Base-by-base conservation (phyloP, 1,140 invertebrate species). In the Tetramorium simillimum region DNA sequence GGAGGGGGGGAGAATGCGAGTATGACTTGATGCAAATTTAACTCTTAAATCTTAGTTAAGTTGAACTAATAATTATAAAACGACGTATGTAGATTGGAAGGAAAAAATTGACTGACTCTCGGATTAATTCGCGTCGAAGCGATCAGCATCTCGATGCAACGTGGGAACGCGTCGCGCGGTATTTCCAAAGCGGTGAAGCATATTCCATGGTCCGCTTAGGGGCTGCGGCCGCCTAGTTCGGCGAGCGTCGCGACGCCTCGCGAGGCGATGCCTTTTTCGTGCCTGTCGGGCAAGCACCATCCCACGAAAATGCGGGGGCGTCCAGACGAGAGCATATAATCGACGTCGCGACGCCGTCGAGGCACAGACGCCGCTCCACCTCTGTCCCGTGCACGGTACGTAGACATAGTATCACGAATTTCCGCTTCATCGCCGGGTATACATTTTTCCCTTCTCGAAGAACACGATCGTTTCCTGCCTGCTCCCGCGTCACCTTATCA, bases 331-430 rank as follows among this genome's bases (percentile, higher is more conserved):
- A 95, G 95, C 95, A 95, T 95, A 95, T 95, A 95, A 95, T 95
- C 91, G 93, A 94, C 93, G 92, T 93, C 94, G 93, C 92, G 92
- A 93, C 91, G 94, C 93, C 93, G 87, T 89, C 90, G 78, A 91
- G 92, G 93, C 94, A 95, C 95, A 95, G 95, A 95, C 94, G 95
- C 95, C 93, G 94, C 93, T 93, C 92, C 94, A 91, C 94, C 93
- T 95, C 95, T 95, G 95, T 95, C 94, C 94, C 94, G 95, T 95
- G 94, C 94, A 95, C 94, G 95, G 95, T 95, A 95, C 91, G 95
- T 95, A 95, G 76, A 90, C 69, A 60, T 43, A 72, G 67, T 33
- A 72, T 58, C 69, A 84, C 40, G 69, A 73, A 84, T 84, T 84
- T 75, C 28, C 28, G 24, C 40, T 49, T 12, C 21, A 82, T 3